phyloP scores from a whole-genome alignment of 2,888 invertebrate species.

The Noctua janthina region DNA sequence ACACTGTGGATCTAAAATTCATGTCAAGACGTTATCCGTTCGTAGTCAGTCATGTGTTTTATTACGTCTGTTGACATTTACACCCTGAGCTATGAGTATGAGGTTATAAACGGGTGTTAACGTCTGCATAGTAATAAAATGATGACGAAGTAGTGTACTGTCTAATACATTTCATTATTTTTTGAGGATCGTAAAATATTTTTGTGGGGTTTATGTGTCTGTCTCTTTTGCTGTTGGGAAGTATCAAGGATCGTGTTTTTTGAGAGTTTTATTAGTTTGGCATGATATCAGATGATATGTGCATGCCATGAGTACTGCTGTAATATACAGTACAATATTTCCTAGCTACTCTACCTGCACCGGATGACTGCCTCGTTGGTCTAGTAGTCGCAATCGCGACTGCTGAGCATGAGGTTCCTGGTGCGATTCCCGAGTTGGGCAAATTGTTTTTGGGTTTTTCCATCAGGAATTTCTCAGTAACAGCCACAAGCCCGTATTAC shows the following conservation, averaged over 20 bases:
- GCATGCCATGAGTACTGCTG: not conserved
- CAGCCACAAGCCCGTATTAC: too few relatives aligned
- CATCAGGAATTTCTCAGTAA: too few relatives aligned
- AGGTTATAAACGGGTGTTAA: conserved; percentile 63
- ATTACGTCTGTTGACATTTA: conserved; percentile 77
- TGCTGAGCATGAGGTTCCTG: too few relatives aligned
- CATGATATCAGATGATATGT: not conserved
- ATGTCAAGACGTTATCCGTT: conserved; percentile 70
- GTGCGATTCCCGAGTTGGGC: too few relatives aligned
- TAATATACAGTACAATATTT: not conserved
- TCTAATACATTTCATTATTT: conserved; percentile 54
- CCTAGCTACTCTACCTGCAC: too few relatives aligned
- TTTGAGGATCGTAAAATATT: conserved; percentile 36
- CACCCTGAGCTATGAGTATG: conserved; percentile 65
- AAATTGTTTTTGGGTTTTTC: too few relatives aligned
- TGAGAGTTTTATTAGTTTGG: not conserved
- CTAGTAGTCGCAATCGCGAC: too few relatives aligned
- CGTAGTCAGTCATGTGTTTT: conserved; percentile 76
- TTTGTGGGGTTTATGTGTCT: conserved; percentile 26
- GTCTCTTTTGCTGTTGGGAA: not conserved
- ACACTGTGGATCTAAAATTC: conserved; percentile 74
- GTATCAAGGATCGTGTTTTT: conserved; percentile 6
- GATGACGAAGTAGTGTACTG: conserved; percentile 39
- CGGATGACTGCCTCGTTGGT: too few relatives aligned
- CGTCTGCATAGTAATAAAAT: conserved; percentile 62